Evolutionary conservation across 2,113 vertebrate species (phyloP).

Genomic region (Poicephalus meyeri): DNA sequence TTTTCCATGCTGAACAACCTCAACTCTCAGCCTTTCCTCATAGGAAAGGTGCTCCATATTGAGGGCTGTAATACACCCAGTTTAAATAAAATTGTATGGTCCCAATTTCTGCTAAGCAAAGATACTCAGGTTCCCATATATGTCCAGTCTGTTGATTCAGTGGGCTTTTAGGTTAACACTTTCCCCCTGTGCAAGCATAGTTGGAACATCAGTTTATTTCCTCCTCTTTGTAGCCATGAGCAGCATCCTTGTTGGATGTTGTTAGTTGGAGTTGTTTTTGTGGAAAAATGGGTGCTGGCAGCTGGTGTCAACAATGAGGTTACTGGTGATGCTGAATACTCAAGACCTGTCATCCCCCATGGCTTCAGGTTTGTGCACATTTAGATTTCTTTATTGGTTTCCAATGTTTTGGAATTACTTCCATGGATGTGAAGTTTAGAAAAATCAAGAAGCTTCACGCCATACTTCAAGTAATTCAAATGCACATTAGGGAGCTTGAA

Average conservation of each 20-base stretch:
- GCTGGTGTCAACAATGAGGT: background rate
- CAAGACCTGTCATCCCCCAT: background rate
- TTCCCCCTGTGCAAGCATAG: background rate
- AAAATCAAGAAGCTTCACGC: background rate
- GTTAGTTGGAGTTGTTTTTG: background rate
- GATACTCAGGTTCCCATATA: background rate
- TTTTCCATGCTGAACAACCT: background rate
- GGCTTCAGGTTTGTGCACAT: background rate
- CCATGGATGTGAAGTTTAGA: background rate
- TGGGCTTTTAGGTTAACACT: background rate
- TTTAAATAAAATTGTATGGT: background rate
- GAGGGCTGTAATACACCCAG: background rate
- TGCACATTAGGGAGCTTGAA: background rate
- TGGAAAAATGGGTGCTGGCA: background rate
- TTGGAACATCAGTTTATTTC: background rate
- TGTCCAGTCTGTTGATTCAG: background rate
- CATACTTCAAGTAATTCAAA: too few species aligned
- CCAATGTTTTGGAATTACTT: background rate
- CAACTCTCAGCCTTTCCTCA: background rate
- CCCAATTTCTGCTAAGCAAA: background rate
- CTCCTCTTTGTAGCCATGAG: background rate
- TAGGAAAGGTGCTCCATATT: background rate
- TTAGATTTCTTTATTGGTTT: background rate
- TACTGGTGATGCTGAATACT: background rate
- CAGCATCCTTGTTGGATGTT: background rate